phyloP scores from a whole-genome alignment of 2,888 invertebrate genomes.

The Hydrotaea diabolus region DNA sequence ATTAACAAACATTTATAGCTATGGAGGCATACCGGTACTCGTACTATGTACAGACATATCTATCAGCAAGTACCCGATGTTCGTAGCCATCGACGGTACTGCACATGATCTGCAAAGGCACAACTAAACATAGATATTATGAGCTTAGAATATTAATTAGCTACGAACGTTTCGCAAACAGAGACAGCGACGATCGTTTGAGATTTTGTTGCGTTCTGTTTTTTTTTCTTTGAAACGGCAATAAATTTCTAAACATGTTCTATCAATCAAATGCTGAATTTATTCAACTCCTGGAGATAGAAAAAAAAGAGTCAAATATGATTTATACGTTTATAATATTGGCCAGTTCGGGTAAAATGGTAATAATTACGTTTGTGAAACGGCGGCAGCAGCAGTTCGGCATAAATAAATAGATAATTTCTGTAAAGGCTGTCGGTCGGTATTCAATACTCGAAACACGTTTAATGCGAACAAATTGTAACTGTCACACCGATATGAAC shows the following conservation, averaged over 20 bases:
- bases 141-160: constrained; percentile 63
- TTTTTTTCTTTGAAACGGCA: constrained; percentile 31
- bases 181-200: no score
- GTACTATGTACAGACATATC: no score
- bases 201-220: no score
- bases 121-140: background rate
- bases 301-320: constrained; percentile 16
- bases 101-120: constrained; percentile 3
- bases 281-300: background rate
- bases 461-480: constrained; percentile 66
- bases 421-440: background rate
- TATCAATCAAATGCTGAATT: constrained; percentile 61
- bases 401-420: constrained; percentile 3
- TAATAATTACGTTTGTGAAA: background rate
- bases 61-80: no score
- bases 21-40: no score
- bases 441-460: constrained; percentile 40
- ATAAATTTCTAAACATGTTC: constrained; percentile 63
- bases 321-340: constrained; percentile 31
- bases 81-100: background rate
- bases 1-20: no score
- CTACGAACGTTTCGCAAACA: background rate
- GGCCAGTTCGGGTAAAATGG: constrained; percentile 2
- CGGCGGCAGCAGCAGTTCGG: background rate
- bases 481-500: constrained; percentile 54